These are phyloP conservation scores for Ormyrus pomaceus DNA, from an alignment of 2,888 invertebrate species.

Conservation along the genomic window DNA sequence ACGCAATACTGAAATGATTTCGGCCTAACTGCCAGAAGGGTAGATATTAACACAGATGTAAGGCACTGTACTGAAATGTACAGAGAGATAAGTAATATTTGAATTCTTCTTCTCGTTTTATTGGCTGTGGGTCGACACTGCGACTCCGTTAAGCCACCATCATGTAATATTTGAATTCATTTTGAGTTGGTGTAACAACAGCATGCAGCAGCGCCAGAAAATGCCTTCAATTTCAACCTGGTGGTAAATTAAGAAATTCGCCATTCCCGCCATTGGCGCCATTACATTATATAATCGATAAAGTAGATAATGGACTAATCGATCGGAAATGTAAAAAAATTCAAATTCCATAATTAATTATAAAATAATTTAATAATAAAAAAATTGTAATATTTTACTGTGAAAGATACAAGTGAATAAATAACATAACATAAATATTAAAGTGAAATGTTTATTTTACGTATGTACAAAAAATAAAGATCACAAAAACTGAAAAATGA, in stretches of 20 bases:
- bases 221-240: too few relatives aligned
- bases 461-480: constrained; percentile 54
- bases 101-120: too few relatives aligned
- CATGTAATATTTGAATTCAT: too few relatives aligned
- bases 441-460: constrained; percentile 44
- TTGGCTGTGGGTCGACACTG: too few relatives aligned
- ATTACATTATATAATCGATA: constrained; percentile 19
- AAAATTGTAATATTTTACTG: not conserved
- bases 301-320: not conserved
- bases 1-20: not conserved
- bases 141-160: too few relatives aligned
- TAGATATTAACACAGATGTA: not conserved
- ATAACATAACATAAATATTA: not conserved
- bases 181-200: too few relatives aligned
- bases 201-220: too few relatives aligned
- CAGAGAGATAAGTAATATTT: not conserved
- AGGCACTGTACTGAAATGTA: not conserved
- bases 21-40: too few relatives aligned
- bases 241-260: too few relatives aligned
- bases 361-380: not conserved
- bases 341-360: not conserved
- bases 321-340: not conserved
- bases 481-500: constrained; percentile 44
- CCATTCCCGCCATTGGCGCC: too few relatives aligned
- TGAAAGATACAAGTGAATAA: not conserved